Base-by-base conservation (phyloP, 2,113 vertebrate genomes). In the Aphyosemion australe region DNA sequence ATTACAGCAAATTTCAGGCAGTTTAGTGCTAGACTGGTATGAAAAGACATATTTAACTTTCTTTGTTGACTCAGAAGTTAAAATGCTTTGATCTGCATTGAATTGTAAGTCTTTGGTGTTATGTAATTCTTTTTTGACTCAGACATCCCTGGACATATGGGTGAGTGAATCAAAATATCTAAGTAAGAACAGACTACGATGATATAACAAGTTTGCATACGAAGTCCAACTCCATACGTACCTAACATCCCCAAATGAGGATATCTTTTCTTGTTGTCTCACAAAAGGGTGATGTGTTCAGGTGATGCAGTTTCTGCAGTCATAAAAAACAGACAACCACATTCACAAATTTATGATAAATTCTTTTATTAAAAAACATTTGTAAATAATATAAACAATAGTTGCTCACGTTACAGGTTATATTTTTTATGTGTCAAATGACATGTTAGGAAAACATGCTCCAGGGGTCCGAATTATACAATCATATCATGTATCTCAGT, bases 191-290 rank as follows among this genome's bases (percentile, higher is more conserved):
- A 48, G 0, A 15, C 1, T 9, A 20, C 2, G 2, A 19, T 14
- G 12, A 56, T 19, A 39, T 13, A 39, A 11, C 7, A 12, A 32
- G 3, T 6, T 32, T 60, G 34, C 34, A 11, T 31, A 20, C 8
- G 26, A 52, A n/a, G 11, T 31, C 32, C 43, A 6, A 43, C 16
- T 42, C 12, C 26, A 72, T 69, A 69, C 26, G 0, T 50, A 72
- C 63, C 56, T 20, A 50, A 42, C 41, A 13, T 32, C 8, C 2
- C 46, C 4, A 14, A 41, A 15, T 8, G 18, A 12, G 41, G 19
- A 50, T 11, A 46, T 5, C 16, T 32, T 32, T n/a, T 37, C 42
- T 32, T 51, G 20, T 12, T 54, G 42, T 13, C 31, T 49, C 14
- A 26, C 41, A 10, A 11, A 18, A 68, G 0, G 41, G 50, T 53